phyloP scores from a whole-genome alignment of 1,140 invertebrate genomes.

The Psilanteris sp. region DNA sequence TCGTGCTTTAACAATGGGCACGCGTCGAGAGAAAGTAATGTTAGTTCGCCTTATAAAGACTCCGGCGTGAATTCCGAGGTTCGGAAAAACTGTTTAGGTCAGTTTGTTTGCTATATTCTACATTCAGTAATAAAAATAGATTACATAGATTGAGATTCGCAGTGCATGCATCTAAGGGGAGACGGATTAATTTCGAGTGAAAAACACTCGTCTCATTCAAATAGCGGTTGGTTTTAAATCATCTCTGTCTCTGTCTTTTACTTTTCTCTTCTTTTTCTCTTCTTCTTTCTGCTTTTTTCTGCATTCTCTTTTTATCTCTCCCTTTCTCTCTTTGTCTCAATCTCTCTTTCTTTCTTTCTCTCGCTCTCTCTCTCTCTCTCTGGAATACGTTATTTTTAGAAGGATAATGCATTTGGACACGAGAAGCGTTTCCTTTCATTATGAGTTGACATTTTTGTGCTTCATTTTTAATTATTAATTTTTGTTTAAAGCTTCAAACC shows the following conservation, averaged over 20 bases:
- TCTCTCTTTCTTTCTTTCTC: constrained; percentile 10
- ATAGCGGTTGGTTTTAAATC: constrained; percentile 34
- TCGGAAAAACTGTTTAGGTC: constrained; percentile 51
- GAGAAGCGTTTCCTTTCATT: constrained; percentile 41
- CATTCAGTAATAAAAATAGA: constrained; percentile 80
- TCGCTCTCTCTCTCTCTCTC: constrained; percentile 28
- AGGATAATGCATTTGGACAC: constrained; percentile 42
- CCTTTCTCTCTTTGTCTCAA: constrained; percentile 23
- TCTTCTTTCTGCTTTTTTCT: too few relatives aligned
- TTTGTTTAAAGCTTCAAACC: too few relatives aligned
- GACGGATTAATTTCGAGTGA: constrained; percentile 61
- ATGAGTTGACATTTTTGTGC: constrained; percentile 52
- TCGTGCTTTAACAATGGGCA: constrained; percentile 30
- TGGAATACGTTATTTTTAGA: constrained; percentile 26
- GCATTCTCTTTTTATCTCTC: too few relatives aligned
- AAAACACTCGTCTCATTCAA: constrained; percentile 17
- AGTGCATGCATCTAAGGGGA: constrained; percentile 76
- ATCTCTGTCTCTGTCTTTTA: too few relatives aligned
- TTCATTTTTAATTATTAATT: constrained; percentile 34
- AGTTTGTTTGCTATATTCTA: constrained; percentile 57
- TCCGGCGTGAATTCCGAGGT: constrained; percentile 62
- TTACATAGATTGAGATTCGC: constrained; percentile 78
- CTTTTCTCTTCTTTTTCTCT: too few relatives aligned
- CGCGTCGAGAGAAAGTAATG: constrained; percentile 30
- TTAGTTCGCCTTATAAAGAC: constrained; percentile 37